Base-by-base conservation (phyloP, 2,113 vertebrate genomes). In the Phodopus roborovskii region DNA sequence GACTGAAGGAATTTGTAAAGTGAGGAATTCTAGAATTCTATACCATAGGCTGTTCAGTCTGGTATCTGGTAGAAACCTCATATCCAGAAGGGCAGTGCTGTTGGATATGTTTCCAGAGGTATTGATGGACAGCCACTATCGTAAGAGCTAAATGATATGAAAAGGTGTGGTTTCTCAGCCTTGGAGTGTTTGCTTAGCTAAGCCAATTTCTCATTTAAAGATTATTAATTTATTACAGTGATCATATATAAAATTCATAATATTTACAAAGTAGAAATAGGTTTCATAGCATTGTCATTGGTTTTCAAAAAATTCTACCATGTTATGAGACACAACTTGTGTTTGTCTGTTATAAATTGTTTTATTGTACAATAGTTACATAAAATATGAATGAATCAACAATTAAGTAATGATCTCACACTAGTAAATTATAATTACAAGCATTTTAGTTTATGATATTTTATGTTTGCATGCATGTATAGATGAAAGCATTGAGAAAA, bases 401-500 rank as follows among this genome's bases (percentile, higher is more conserved):
- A 93, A 64, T 62, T 64, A 87, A 8, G 2, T 86, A 22, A 93
- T 30, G 42, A 91, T 75, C 22, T 94, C 17, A n/a, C 1, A n/a
- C 36, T 78, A 71, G 79, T 70, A 83, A 90, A 87, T 83, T 77
- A 92, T 68, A 62, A 82, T 87, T 94, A 92, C 92, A 83, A 71
- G 66, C 79, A 33, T 71, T 82, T 42, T 30, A 39, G 20, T 58
- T 79, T 94, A 36, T 48, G 82, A 71, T 95, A 77, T 84, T n/a
- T 92, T n/a, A 70, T 90, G n/a, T 0, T 92, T 84, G 22, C 30
- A 66, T 75, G 13, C 77, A 30, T 81, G 9, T 70, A 36, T 75
- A 95, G 58, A 90, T 68, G 82, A 24, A 36, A 88, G 26, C 56
- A 88, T 95, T 96, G 95, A 79, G 16, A 94, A 94, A 93, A 96